Conservation (phyloP, 2,888 invertebrate species). For the Perizoma flavofasciatum region DNA sequence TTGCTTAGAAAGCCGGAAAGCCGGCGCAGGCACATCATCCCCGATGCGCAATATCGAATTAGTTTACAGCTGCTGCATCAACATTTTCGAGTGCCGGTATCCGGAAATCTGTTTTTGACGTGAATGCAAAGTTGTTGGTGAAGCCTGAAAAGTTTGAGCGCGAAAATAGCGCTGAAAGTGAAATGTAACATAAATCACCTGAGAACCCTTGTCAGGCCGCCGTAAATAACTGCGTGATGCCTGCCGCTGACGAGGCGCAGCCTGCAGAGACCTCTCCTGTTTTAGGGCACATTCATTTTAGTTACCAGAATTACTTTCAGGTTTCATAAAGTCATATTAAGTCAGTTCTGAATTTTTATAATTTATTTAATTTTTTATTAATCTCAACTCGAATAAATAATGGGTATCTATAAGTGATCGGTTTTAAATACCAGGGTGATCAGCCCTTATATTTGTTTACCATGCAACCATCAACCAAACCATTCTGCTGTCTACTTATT, state of each 20-base stretch:
- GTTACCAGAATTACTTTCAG: slow-evolving; percentile 16
- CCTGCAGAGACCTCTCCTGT: slow-evolving; percentile 20
- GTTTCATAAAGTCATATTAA: background rate
- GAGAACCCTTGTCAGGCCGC: slow-evolving; percentile 68
- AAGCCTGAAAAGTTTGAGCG: slow-evolving; percentile 43
- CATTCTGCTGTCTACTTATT: too few relatives aligned
- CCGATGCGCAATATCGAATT: too few relatives aligned
- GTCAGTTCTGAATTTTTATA: too few relatives aligned
- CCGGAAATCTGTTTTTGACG: background rate
- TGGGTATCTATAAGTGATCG: too few relatives aligned
- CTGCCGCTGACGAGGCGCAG: slow-evolving; percentile 56
- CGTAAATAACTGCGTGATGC: slow-evolving; percentile 67
- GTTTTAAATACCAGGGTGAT: too few relatives aligned
- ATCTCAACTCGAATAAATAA: too few relatives aligned
- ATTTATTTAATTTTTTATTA: too few relatives aligned
- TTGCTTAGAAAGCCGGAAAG: background rate
- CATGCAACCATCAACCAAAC: too few relatives aligned
- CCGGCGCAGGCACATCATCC: too few relatives aligned
- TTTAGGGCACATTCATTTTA: slow-evolving; percentile 19
- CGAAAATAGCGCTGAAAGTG: slow-evolving; percentile 64
- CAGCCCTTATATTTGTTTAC: too few relatives aligned
- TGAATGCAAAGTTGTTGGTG: slow-evolving; percentile 8
- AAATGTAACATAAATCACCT: slow-evolving; percentile 76
- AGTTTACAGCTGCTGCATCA: too few relatives aligned
- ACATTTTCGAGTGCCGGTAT: too few relatives aligned